A percentile compares a stretch with the other conserved stretches of the same genome.
Conservation (phyloP, 2,888 invertebrate genomes). For the Chalcosyrphus nemorum region DNA sequence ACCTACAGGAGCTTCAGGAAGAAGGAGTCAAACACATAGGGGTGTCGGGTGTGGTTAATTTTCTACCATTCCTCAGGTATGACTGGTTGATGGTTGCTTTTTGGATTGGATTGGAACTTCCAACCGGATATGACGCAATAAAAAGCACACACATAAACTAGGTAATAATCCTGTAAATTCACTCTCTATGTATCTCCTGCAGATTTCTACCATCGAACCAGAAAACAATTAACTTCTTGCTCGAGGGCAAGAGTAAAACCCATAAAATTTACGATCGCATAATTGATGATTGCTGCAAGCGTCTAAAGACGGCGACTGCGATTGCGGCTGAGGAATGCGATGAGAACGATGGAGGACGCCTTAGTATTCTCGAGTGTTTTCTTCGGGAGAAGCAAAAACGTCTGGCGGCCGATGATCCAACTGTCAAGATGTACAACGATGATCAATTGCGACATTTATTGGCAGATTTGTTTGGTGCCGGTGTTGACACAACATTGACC, state of each 20-base stretch:
- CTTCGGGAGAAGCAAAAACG: conserved; percentile 84
- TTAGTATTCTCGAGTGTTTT: conserved; percentile 86
- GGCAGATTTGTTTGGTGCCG: conserved; percentile 93
- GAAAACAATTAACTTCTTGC: conserved; percentile 86
- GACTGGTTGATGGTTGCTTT: background rate
- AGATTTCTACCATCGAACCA: conserved; percentile 84
- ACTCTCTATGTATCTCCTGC: conserved; percentile 22
- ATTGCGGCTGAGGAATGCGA: conserved; percentile 80
- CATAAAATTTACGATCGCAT: conserved; percentile 88
- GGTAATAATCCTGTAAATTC: conserved; percentile 14
- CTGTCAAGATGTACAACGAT: conserved; percentile 84
- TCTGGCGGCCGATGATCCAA: conserved; percentile 80
- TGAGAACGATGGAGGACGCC: conserved; percentile 11
- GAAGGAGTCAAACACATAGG: conserved; percentile 92
- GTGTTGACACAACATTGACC: conserved; percentile 91
- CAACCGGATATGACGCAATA: conserved; percentile 58
- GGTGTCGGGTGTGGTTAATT: conserved; percentile 91
- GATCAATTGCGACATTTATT: conserved; percentile 89
- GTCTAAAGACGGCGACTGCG: conserved; percentile 58
- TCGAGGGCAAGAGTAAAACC: conserved; percentile 88
- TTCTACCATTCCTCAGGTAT: conserved; percentile 90
- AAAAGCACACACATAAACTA: conserved; percentile 36
- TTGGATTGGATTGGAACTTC: background rate
- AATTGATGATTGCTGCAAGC: conserved; percentile 84
- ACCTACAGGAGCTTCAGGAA: conserved; percentile 90